Percentiles rank a stretch among this genome's conserved stretches.
Evolutionary conservation across 2,888 invertebrate species (phyloP).

Genomic region (Heteromurus nitidus): DNA sequence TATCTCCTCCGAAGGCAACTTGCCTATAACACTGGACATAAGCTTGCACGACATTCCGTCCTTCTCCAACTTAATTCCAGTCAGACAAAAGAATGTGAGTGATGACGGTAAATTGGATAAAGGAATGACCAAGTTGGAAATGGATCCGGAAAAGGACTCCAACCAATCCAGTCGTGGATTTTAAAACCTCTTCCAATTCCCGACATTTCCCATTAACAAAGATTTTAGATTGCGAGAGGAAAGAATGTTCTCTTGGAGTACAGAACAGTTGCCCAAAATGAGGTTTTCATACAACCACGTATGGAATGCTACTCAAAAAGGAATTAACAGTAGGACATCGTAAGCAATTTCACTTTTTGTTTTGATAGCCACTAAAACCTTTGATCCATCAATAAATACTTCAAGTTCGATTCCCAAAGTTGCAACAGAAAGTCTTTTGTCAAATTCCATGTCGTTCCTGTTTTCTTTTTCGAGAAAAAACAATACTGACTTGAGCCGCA

Average conservation of each 20-base stretch:
- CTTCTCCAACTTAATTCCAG: conserved; percentile 15
- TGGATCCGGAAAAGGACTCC: conserved; percentile 7
- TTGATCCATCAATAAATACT: conserved; percentile 41
- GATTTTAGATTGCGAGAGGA: conserved; percentile 4
- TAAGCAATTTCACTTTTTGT: conserved; percentile 25
- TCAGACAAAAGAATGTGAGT: conserved; percentile 14
- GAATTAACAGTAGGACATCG: conserved; percentile 26
- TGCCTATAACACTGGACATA: background rate
- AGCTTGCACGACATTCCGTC: background rate
- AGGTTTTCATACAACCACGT: conserved; percentile 9
- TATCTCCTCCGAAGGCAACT: conserved; percentile 3
- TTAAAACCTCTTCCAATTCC: conserved; percentile 11
- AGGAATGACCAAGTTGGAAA: background rate
- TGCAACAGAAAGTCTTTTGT: conserved; percentile 34
- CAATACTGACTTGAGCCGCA: conserved; percentile 37
- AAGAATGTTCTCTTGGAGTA: background rate
- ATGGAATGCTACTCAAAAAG: background rate
- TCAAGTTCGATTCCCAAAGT: conserved; percentile 27
- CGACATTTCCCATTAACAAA: conserved; percentile 31
- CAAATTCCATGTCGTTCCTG: background rate
- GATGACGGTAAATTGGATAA: conserved; percentile 10
- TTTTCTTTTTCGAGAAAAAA: conserved; percentile 25
- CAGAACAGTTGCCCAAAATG: conserved; percentile 12
- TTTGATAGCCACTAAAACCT: conserved; percentile 30
- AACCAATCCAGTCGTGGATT: background rate